Conservation (phyloP, 2,888 invertebrate genomes). For the Halictus quadricinctus region DNA sequence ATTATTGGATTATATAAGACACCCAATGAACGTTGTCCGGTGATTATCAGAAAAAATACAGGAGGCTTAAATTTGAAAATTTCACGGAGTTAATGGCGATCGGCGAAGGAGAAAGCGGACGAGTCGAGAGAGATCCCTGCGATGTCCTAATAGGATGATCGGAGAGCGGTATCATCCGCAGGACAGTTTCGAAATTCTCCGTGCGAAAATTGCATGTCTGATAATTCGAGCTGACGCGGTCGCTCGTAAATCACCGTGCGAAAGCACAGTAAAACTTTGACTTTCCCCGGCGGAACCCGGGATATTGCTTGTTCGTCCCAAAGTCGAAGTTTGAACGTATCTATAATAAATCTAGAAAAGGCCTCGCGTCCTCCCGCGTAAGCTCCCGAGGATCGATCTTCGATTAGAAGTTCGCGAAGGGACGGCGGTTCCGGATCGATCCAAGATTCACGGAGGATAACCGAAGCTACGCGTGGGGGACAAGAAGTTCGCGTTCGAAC, state of each 20-base stretch:
- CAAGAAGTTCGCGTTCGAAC: not conserved
- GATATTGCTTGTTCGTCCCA: not conserved
- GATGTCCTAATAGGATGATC: not conserved
- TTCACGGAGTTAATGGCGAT: not conserved
- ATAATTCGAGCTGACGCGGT: not conserved
- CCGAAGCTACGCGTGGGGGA: not conserved
- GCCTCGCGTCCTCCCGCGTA: not conserved
- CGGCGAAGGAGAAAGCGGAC: not conserved
- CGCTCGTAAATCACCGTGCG: not conserved
- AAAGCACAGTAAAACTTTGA: not conserved
- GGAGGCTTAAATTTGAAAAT: not conserved
- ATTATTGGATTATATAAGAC: no score
- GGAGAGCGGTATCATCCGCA: not conserved
- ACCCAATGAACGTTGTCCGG: no score
- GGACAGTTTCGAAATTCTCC: not conserved
- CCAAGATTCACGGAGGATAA: not conserved
- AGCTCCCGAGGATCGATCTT: not conserved
- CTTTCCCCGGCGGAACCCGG: not conserved
- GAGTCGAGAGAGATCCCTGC: not conserved
- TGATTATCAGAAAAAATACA: not conserved
- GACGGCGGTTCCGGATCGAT: not conserved
- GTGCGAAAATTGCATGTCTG: not conserved
- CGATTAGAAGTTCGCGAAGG: not conserved
- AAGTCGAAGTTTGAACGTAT: not conserved
- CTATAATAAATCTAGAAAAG: not conserved